A percentile compares a stretch with the other conserved stretches of the same genome.
Evolutionary conservation across 2,888 invertebrate species (phyloP).

Genomic region (Melanostoma mellinum): DNA sequence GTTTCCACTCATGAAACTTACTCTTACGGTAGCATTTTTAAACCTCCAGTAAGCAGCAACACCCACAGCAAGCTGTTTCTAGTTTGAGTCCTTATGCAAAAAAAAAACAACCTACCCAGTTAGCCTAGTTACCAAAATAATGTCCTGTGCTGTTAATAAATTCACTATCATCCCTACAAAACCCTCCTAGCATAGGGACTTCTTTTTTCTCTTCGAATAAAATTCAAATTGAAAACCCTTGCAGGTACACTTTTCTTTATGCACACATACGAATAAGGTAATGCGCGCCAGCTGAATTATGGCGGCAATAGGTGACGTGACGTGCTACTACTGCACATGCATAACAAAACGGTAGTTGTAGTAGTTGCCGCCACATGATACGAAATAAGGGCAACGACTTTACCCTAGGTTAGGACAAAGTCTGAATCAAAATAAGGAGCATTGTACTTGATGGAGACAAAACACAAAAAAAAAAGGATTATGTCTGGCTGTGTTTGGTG

Average conservation of each 20-base stretch:
- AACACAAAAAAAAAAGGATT: slow-evolving; percentile 43
- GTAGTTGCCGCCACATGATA: slow-evolving; percentile 42
- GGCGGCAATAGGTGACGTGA: slow-evolving; percentile 4
- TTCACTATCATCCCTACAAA: slow-evolving; percentile 30
- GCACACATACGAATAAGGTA: slow-evolving; percentile 19
- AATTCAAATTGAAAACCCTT: slow-evolving; percentile 36
- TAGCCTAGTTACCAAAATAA: slow-evolving; percentile 14
- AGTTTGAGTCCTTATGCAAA: too few species aligned
- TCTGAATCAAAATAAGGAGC: slow-evolving; percentile 36
- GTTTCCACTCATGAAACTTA: too few species aligned
- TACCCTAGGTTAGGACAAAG: slow-evolving; percentile 67
- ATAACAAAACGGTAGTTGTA: slow-evolving; percentile 29
- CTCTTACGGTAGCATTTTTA: too few species aligned
- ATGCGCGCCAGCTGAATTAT: slow-evolving; percentile 57
- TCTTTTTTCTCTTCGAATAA: slow-evolving; percentile 24
- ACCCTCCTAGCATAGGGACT: slow-evolving; percentile 9
- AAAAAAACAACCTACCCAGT: neutral
- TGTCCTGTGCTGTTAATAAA: slow-evolving; percentile 59
- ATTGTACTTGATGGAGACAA: slow-evolving; percentile 13
- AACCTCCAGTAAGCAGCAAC: too few species aligned
- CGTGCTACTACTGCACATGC: neutral
- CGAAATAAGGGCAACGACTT: slow-evolving; percentile 43
- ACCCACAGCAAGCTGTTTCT: too few species aligned
- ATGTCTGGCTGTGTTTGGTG: slow-evolving; percentile 25
- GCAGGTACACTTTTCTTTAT: slow-evolving; percentile 38